Evolutionary conservation across 2,888 invertebrate genomes (phyloP), one percentile per base, ranked within the genome.

Genomic region (Pyrochroa serraticornis): DNA sequence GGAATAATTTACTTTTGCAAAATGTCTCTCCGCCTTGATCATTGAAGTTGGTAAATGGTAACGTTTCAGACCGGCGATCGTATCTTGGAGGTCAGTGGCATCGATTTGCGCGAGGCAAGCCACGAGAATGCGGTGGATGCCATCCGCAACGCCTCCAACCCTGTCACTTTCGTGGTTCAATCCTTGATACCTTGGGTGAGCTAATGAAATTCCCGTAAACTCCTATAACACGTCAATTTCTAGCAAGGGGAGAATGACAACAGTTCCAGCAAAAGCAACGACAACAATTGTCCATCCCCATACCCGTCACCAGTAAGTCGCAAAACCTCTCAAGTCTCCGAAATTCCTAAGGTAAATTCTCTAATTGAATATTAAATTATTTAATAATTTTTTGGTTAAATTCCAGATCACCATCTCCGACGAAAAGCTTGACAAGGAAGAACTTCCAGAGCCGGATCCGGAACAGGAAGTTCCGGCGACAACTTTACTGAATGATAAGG

Each of bases 41-140:
- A 48, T 8, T 13, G 8, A 12, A 30, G 36, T 39, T 14, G 14
- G 7, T 3, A 31, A 39, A 9, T 38, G 10, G 7, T 35, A 41
- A 32, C 36, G 33, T 79, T 83, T 12, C 82, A 93, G 89, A 91
- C 91, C 51, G 95, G 95, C 1, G 95, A 95, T 79, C 83, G 93
- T 53, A 93, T 95, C 70, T 80, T 95, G 63, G 93, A 95, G 78
- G 94, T 99, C 30, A 95, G 95, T 74, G 95, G 94, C 7, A 85
- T 90, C 30, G 95, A 96, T 81, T 86, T 99, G 46, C 83, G 94
- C 57, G 88, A 92, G 62, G 94, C 96, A 6, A 93, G 92, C 65
- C 97, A 98, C 75, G 97, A 97, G 74, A 85, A 90, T 66, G 97
- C 97, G 1, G 97, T 99, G 7, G 91, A 95, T 78, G 90, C 95